Conservation (phyloP, 1,140 invertebrate genomes). For the Trichomalopsis sarcophagae region DNA sequence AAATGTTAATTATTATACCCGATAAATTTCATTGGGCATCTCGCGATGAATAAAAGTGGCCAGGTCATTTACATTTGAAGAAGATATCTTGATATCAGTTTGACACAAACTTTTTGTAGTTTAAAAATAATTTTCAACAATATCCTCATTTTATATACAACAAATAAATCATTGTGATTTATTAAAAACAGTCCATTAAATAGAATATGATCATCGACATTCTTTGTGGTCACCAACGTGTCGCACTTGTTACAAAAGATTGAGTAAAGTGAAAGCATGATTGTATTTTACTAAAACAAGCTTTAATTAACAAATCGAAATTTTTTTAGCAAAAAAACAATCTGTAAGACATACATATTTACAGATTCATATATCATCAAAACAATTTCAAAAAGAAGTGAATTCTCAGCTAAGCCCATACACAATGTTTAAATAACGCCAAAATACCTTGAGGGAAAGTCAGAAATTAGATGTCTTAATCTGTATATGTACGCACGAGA, state of each 20-base stretch:
- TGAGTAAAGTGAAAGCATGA: not conserved
- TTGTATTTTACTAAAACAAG: not conserved
- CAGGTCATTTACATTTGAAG: not conserved
- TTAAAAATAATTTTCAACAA: constrained; percentile 6
- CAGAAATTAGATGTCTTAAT: no score
- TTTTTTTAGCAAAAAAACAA: no score
- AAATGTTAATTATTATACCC: not conserved
- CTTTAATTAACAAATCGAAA: no score
- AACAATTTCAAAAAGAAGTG: no score
- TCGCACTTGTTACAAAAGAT: not conserved
- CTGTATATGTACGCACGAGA: no score
- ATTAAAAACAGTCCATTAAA: not conserved
- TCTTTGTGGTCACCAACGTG: not conserved
- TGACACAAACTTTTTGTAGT: constrained; percentile 12
- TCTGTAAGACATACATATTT: no score
- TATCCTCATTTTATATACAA: constrained; percentile 14
- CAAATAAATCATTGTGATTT: not conserved
- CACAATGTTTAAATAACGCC: no score
- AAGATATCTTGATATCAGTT: not conserved
- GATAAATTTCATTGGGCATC: not conserved
- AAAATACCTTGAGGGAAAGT: no score
- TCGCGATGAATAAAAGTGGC: not conserved
- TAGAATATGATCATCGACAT: not conserved
- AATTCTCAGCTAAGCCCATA: no score
- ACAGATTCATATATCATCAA: no score